These are phyloP conservation scores for Netelia inedita DNA, from an alignment of 2,888 invertebrate genomes.

Conservation along the genomic window DNA sequence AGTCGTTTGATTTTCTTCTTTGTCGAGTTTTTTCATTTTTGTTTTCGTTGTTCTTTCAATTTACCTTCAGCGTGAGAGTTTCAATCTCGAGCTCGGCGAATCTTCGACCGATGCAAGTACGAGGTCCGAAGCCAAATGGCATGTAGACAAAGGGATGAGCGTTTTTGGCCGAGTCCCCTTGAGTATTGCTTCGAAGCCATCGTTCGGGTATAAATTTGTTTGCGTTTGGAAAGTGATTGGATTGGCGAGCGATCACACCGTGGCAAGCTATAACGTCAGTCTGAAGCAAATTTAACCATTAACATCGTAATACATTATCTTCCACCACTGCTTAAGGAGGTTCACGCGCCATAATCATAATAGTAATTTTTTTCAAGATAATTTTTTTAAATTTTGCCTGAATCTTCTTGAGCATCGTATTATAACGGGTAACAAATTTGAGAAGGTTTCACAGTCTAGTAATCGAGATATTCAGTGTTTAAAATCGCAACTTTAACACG, in stretches of 20 bases:
- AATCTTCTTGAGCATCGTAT: too few species aligned
- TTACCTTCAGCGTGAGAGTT: constrained; percentile 85
- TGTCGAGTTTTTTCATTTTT: not conserved
- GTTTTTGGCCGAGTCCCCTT: constrained; percentile 82
- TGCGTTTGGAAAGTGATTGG: constrained; percentile 87
- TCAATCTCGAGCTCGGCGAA: constrained; percentile 91
- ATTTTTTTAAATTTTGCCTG: too few species aligned
- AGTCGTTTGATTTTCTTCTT: not conserved
- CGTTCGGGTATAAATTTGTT: constrained; percentile 89
- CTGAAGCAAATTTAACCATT: constrained; percentile 68
- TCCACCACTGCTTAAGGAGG: too few species aligned
- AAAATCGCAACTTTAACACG: too few species aligned
- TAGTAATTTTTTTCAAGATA: too few species aligned
- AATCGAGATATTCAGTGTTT: too few species aligned
- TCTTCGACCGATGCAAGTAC: constrained; percentile 90
- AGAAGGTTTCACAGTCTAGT: too few species aligned
- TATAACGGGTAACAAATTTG: too few species aligned
- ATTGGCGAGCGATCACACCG: constrained; percentile 77
- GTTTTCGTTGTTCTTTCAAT: constrained; percentile 6
- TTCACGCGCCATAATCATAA: too few species aligned
- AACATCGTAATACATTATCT: too few species aligned
- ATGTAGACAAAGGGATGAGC: constrained; percentile 88
- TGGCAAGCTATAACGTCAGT: constrained; percentile 78
- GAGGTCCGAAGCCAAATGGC: constrained; percentile 90
- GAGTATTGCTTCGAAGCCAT: constrained; percentile 88